Conservation (phyloP, 2,797 vertebrate species). For the Lagodon rhomboides region DNA sequence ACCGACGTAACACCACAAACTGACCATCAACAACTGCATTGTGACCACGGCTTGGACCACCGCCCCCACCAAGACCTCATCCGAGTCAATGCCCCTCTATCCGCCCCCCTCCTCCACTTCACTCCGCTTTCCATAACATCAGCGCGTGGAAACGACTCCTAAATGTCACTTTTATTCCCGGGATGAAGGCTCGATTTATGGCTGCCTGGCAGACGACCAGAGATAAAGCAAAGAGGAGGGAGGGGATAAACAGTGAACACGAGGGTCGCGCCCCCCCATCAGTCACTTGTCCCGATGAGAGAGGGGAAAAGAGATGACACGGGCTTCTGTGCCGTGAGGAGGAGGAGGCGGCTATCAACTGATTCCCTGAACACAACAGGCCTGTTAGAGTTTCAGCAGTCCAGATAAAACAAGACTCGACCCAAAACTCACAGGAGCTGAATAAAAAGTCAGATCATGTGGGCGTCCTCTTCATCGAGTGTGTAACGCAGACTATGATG, state of each 20-base stretch:
- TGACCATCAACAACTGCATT: slow-evolving; percentile 45
- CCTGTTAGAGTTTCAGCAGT: neutral
- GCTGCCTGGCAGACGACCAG: slow-evolving; percentile 60
- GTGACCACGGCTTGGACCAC: neutral
- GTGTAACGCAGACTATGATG: no score
- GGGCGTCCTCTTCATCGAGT: neutral
- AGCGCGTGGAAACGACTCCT: slow-evolving; percentile 68
- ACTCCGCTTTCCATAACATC: slow-evolving; percentile 76
- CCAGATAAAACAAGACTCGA: slow-evolving; percentile 17
- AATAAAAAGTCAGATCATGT: neutral
- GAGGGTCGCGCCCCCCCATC: slow-evolving; percentile 25
- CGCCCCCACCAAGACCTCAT: slow-evolving; percentile 14
- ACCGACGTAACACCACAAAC: neutral
- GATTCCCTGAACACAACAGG: slow-evolving; percentile 23
- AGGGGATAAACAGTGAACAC: slow-evolving; percentile 37
- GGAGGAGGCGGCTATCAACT: neutral
- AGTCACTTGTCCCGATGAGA: slow-evolving; percentile 8
- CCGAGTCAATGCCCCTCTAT: slow-evolving; percentile 58
- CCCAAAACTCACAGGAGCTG: slow-evolving; percentile 2
- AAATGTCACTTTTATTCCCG: slow-evolving; percentile 82
- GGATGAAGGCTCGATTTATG: slow-evolving; percentile 80
- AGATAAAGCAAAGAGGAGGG: slow-evolving; percentile 24
- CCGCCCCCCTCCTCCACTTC: slow-evolving; percentile 48
- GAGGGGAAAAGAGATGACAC: neutral
- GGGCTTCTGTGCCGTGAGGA: slow-evolving; percentile 8